A percentile compares a stretch with the other conserved stretches of the same genome.
Evolutionary conservation across 2,888 invertebrate genomes (phyloP).

Genomic region (Spicauda simplicius): DNA sequence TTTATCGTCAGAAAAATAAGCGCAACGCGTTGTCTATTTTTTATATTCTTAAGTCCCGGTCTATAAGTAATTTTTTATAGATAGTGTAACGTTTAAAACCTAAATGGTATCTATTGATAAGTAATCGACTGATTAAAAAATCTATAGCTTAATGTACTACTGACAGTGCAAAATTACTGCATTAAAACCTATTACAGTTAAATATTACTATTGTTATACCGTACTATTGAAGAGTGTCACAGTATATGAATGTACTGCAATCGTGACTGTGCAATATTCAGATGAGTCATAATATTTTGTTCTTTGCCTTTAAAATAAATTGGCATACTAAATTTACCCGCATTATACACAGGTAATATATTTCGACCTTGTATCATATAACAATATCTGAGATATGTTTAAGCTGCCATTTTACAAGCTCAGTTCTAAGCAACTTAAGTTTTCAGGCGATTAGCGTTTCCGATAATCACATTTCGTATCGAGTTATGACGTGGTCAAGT

Average conservation of each 20-base stretch:
- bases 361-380: constrained; percentile 3
- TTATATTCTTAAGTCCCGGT: not conserved
- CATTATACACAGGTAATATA: not conserved
- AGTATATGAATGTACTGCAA: constrained; percentile 60
- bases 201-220: constrained; percentile 27
- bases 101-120: constrained; percentile 24
- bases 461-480: not conserved
- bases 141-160: constrained; percentile 39
- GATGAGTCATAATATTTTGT: constrained; percentile 61
- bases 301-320: constrained; percentile 28
- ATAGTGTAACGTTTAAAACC: constrained; percentile 12
- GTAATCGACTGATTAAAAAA: constrained; percentile 29
- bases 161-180: constrained; percentile 44
- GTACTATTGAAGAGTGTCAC: constrained; percentile 39
- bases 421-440: not conserved
- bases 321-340: constrained; percentile 3
- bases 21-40: not conserved
- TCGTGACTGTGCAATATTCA: constrained; percentile 56
- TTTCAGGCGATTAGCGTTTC: not conserved
- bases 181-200: constrained; percentile 42
- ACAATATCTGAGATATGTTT: constrained; percentile 2
- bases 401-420: not conserved
- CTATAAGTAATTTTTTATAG: not conserved
- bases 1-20: not conserved
- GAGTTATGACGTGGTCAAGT: constrained; percentile 3